Percentiles rank a stretch among this genome's conserved stretches.
These are phyloP conservation scores for Drosophila ananassae DNA, from an alignment of 1,140 invertebrate genomes.

Conservation along the genomic window DNA sequence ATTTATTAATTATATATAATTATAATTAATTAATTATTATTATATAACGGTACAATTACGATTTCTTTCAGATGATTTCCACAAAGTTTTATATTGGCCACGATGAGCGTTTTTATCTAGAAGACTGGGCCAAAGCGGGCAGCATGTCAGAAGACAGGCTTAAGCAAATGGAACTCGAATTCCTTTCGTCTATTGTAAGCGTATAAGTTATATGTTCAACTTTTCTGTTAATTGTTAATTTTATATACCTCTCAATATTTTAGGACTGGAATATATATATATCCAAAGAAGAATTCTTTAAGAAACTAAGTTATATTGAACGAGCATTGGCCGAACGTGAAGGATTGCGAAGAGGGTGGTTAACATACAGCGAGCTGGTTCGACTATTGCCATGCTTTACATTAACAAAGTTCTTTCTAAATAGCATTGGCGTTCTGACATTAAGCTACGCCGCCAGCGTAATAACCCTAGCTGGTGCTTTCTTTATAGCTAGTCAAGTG, in stretches of 20 bases:
- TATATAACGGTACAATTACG: neutral
- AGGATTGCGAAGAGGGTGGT: slow-evolving; percentile 90
- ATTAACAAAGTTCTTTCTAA: slow-evolving; percentile 86
- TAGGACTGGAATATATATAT: slow-evolving; percentile 95
- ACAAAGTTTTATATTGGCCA: slow-evolving; percentile 97
- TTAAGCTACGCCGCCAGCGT: slow-evolving; percentile 90
- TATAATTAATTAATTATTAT: too few species aligned
- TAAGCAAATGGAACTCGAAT: slow-evolving; percentile 93
- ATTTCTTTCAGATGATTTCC: slow-evolving; percentile 93
- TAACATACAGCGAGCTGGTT: slow-evolving; percentile 93
- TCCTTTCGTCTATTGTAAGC: slow-evolving; percentile 94
- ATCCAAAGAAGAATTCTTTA: slow-evolving; percentile 88
- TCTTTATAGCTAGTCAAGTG: slow-evolving; percentile 87
- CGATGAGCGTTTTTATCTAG: slow-evolving; percentile 94
- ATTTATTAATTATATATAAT: too few species aligned
- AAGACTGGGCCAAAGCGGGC: slow-evolving; percentile 94
- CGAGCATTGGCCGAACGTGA: slow-evolving; percentile 89
- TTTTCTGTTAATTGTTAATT: neutral
- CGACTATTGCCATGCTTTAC: slow-evolving; percentile 86
- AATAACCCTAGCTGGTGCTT: slow-evolving; percentile 89
- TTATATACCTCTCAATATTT: neutral
- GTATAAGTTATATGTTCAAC: slow-evolving; percentile 35
- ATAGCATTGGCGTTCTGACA: slow-evolving; percentile 88
- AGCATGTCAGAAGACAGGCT: slow-evolving; percentile 90
- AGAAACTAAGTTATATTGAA: slow-evolving; percentile 88